Evolutionary conservation across 2,888 invertebrate genomes (phyloP), one percentile per base, ranked within the genome.

Genomic region (Tortrix viridana): DNA sequence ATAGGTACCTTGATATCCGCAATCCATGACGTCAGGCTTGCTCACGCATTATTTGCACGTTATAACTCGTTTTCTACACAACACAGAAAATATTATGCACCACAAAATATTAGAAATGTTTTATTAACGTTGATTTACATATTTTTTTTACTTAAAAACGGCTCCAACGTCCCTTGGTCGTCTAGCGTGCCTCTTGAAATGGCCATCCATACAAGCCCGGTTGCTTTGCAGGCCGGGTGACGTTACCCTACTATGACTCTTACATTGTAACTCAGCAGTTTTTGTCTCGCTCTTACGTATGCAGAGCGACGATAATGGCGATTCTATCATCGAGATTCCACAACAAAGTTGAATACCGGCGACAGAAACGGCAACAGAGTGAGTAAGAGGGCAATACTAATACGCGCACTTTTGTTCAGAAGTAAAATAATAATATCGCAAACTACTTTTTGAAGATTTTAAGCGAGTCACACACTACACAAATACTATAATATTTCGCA

Each of bases 321-420:
- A 57, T 52, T 46, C 14, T n/a, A 26, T 20, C 22, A 41, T 58
- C 22, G 41, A 37, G 46, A 58, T 48, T 22, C 47, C 46, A 20
- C 9, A 47, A 26, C 47, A 14, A 18, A 48, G 53, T 47, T 18
- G 7, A 57, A 38, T 19, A 26, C 41, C 56, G 32, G 61, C 18
- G 61, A 48, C 47, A 32, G 61, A 44, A 43, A 55, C 16, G 37
- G 22, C 43, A 55, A 12, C 3, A 49, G 14, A 12, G 6, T 3
- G 37, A 61, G 37, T n/a, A 49, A 49, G 58, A 63, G 5, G 22
- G 56, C 3, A 37, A 52, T 48, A 63, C 20, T 22, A 32, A 32
- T 57, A 58, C 63, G 53, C 58, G 57, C 63, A 43, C 44, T 58
- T 63, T 63, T 20, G 63, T 37, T n/a, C 3, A 14, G 22, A n/a